Evolutionary conservation across 2,888 invertebrate genomes (phyloP).

Genomic region (Cheiracanthium punctorium): DNA sequence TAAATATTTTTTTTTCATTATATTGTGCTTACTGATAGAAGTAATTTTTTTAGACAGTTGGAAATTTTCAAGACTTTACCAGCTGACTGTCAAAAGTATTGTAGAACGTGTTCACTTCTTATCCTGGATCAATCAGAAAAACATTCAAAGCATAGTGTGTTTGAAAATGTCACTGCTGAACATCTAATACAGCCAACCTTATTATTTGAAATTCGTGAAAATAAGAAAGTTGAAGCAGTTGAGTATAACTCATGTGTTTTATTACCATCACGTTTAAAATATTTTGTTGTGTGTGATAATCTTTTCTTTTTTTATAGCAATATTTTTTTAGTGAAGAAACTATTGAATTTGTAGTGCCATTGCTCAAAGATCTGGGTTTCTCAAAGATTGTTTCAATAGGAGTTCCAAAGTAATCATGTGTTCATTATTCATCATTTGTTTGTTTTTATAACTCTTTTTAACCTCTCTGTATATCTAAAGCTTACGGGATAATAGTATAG

Average conservation of each 20-base stretch:
- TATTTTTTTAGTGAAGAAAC: conserved; percentile 85
- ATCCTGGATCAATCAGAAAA: conserved; percentile 73
- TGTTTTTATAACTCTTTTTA: too few relatives aligned
- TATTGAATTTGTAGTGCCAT: conserved; percentile 80
- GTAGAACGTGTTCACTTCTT: conserved; percentile 75
- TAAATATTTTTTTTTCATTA: not conserved
- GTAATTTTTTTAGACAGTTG: conserved; percentile 78
- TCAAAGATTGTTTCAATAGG: conserved; percentile 87
- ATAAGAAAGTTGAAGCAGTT: conserved; percentile 86
- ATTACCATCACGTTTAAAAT: not conserved
- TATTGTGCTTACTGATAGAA: too few relatives aligned
- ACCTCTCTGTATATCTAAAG: too few relatives aligned
- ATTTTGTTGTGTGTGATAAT: not conserved
- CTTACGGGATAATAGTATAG: too few relatives aligned
- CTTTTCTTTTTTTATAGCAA: conserved; percentile 38
- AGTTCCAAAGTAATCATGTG: conserved; percentile 84
- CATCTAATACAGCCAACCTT: conserved; percentile 74
- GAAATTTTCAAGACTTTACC: conserved; percentile 71
- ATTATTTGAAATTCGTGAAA: conserved; percentile 83
- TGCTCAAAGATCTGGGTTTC: conserved; percentile 73
- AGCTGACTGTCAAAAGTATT: conserved; percentile 72
- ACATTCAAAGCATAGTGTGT: conserved; percentile 73
- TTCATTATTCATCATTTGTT: not conserved
- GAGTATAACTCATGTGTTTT: not conserved
- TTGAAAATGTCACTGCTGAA: conserved; percentile 71